Evolutionary conservation across 2,113 vertebrate genomes (phyloP).

Genomic region (Phaethornis superciliosus): DNA sequence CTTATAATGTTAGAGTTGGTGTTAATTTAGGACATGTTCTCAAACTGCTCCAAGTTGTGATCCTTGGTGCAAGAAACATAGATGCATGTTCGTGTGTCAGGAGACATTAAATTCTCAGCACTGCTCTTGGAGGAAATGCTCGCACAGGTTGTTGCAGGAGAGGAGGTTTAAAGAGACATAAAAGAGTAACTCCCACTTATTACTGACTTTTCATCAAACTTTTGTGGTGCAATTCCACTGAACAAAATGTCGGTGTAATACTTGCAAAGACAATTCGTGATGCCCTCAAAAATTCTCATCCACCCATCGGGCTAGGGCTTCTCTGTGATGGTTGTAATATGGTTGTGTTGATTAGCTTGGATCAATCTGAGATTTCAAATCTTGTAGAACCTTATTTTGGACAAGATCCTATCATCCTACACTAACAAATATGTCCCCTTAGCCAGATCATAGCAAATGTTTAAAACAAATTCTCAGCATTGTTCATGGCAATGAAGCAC

Average conservation of each 20-base stretch:
- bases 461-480: not conserved
- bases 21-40: not conserved
- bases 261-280: not conserved
- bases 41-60: not conserved
- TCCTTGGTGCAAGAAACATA: not conserved
- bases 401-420: not conserved
- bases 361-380: not conserved
- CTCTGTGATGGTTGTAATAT: not conserved
- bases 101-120: not conserved
- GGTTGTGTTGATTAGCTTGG: not conserved
- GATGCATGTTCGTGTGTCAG: not conserved
- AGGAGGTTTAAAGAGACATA: not conserved
- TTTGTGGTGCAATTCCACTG: not conserved
- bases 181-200: not conserved
- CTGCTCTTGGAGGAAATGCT: not conserved
- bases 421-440: not conserved
- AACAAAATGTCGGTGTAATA: rapidly evolving
- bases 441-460: not conserved
- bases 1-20: not conserved
- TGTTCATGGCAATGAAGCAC: not conserved
- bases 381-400: not conserved
- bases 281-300: not conserved
- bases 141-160: not conserved
- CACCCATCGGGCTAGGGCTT: not conserved
- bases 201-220: not conserved